Conservation (phyloP, 2,113 vertebrate genomes). For the Climacteris rufus region DNA sequence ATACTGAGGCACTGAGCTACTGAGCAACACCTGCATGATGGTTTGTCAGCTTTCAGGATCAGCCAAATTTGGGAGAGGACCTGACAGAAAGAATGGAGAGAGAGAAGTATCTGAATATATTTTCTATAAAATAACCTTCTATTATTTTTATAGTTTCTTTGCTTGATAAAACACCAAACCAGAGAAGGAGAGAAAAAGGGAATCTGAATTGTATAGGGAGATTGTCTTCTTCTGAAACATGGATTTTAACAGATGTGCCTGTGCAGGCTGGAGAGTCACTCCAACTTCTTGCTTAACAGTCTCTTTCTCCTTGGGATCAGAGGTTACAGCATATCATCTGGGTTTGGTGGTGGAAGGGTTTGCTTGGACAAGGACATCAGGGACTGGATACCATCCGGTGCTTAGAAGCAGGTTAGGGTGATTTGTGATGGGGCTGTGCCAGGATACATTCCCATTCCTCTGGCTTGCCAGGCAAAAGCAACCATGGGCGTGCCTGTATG, state of each 20-base stretch:
- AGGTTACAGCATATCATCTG: background rate
- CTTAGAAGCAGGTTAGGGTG: background rate
- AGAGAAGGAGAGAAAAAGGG: background rate
- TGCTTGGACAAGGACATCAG: background rate
- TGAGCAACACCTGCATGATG: background rate
- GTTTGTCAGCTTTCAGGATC: background rate
- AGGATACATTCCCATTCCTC: background rate
- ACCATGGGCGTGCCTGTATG: background rate
- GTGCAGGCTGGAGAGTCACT: background rate
- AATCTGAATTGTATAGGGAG: background rate
- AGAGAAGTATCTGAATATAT: background rate
- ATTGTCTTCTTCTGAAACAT: background rate
- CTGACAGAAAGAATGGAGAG: background rate
- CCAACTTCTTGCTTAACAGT: background rate
- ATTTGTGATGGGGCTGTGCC: background rate
- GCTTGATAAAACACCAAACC: background rate
- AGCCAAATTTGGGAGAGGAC: background rate
- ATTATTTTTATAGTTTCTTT: background rate
- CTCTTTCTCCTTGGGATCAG: background rate
- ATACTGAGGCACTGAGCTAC: background rate
- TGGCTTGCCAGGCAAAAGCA: background rate
- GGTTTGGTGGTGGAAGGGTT: background rate
- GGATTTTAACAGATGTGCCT: background rate
- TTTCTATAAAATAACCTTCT: background rate
- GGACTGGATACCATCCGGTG: background rate